Conservation (phyloP, 2,113 vertebrate species). For the Aix galericulata region DNA sequence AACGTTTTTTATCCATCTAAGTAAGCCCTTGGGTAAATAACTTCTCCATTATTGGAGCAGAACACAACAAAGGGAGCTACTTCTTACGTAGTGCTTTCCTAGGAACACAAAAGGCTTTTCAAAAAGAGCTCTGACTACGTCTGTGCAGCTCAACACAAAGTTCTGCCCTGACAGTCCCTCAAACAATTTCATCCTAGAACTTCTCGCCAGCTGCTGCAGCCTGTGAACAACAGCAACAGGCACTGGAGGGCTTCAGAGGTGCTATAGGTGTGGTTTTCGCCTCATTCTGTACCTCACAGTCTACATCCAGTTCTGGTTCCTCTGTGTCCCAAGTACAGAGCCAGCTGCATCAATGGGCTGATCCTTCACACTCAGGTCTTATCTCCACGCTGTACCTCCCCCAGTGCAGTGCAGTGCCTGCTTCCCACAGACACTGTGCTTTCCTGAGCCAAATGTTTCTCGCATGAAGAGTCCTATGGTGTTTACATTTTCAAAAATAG, state of each 20-base stretch:
- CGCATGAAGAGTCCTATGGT: neutral
- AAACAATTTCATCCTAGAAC: neutral
- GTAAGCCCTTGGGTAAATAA: neutral
- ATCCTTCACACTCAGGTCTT: neutral
- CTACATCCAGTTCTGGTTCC: neutral
- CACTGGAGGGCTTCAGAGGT: neutral
- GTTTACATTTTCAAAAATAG: neutral
- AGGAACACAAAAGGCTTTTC: neutral
- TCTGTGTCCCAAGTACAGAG: neutral
- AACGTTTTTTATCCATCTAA: neutral
- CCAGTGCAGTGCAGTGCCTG: neutral
- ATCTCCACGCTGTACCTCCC: neutral
- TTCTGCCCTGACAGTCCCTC: neutral
- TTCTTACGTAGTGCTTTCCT: neutral
- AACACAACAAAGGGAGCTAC: neutral
- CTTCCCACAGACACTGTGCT: neutral
- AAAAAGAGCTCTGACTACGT: neutral
- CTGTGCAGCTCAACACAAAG: neutral
- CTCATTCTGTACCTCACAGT: neutral
- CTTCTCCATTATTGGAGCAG: neutral
- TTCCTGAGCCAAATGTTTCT: neutral
- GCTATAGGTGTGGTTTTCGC: neutral
- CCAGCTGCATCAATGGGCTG: neutral
- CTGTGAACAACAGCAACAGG: neutral
- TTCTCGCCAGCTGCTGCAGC: neutral